Percentiles rank a stretch among this genome's conserved stretches.
These are phyloP conservation scores for Loxodonta africana DNA, from an alignment of 2,113 vertebrate species.

Conservation along the genomic window DNA sequence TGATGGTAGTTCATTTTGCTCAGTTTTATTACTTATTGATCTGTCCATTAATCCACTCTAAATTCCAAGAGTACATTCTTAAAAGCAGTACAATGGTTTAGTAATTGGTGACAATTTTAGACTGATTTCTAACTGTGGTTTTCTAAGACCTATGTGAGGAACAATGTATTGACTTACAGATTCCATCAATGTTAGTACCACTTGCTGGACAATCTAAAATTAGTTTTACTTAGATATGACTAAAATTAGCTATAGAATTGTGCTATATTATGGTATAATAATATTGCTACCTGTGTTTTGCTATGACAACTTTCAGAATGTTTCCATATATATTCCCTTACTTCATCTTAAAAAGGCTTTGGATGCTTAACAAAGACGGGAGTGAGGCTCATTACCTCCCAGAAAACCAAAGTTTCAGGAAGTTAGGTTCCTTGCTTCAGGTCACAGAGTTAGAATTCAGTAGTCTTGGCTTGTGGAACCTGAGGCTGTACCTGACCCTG, in stretches of 20 bases:
- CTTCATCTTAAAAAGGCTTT: not conserved
- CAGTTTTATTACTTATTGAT: conserved; percentile 1
- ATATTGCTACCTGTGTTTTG: not conserved
- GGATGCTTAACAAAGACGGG: not conserved
- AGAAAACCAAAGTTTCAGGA: not conserved
- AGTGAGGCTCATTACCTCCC: not conserved
- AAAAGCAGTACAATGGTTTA: not conserved
- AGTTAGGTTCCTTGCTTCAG: not conserved
- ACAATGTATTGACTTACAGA: not conserved
- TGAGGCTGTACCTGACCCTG: not conserved
- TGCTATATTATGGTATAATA: not conserved
- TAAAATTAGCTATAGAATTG: not conserved
- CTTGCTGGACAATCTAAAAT: not conserved
- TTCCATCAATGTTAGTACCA: not conserved
- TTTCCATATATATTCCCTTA: not conserved
- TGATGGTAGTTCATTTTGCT: not conserved
- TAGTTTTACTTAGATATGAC: not conserved
- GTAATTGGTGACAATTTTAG: not conserved
- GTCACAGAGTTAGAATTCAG: not conserved
- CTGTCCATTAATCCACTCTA: conserved; percentile 16
- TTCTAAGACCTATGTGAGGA: not conserved
- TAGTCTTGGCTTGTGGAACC: not conserved
- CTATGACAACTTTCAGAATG: not conserved
- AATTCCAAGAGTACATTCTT: not conserved
- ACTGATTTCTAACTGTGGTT: conserved; percentile 7